Conservation (phyloP, 2,797 vertebrate species). For the Rousettus madagascariensis region DNA sequence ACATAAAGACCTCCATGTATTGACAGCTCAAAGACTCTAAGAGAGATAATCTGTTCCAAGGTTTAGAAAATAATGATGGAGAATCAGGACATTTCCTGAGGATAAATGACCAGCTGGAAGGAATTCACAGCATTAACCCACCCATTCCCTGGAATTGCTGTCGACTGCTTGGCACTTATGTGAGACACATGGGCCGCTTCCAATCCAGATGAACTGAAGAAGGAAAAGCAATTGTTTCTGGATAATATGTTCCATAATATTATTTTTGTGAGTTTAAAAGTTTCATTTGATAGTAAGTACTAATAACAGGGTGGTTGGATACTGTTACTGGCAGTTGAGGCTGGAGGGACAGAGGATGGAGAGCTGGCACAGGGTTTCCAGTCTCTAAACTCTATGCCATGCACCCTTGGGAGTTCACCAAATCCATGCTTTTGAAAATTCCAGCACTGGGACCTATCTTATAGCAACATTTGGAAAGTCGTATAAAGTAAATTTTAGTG, state of each 20-base stretch:
- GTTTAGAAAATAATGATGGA: constrained; percentile 69
- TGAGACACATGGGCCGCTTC: neutral
- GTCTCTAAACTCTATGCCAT: neutral
- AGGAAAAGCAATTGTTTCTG: neutral
- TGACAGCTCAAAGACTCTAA: constrained; percentile 78
- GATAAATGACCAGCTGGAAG: constrained; percentile 79
- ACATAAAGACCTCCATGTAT: constrained; percentile 49
- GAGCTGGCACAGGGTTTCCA: neutral
- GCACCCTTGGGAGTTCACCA: neutral
- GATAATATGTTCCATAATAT: neutral
- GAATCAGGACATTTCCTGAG: constrained; percentile 78
- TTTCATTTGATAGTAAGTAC: neutral
- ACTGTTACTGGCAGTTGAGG: neutral
- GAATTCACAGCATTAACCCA: constrained; percentile 6
- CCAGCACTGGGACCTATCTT: neutral
- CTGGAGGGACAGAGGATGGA: neutral
- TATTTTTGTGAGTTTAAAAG: neutral
- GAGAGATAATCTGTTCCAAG: constrained; percentile 81
- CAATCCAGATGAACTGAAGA: neutral
- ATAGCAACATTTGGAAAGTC: constrained; percentile 42
- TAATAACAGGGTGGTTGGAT: neutral
- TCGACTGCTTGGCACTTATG: fast-evolving
- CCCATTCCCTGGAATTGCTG: neutral
- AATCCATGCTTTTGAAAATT: neutral
- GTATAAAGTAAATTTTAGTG: neutral